Evolutionary conservation across 2,113 vertebrate species (phyloP).

Genomic region (Rostratula benghalensis): DNA sequence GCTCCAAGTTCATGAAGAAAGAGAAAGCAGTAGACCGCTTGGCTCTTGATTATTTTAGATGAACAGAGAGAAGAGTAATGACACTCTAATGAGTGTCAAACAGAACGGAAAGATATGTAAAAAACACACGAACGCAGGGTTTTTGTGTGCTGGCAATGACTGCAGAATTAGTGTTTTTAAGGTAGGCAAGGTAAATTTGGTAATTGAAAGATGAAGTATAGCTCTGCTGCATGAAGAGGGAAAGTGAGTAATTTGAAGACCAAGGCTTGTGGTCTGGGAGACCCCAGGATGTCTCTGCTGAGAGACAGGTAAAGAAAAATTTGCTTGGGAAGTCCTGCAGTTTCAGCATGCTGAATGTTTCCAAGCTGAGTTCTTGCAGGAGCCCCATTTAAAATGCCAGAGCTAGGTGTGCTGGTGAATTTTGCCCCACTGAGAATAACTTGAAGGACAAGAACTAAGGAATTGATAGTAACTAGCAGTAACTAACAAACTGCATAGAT

Average conservation of each 20-base stretch:
- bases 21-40: not conserved
- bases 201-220: not conserved
- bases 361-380: not conserved
- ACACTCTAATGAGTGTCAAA: not conserved
- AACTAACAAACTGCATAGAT: not conserved
- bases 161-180: not conserved
- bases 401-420: not conserved
- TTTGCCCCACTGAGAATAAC: not conserved
- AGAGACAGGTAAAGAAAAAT: not conserved
- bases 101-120: not conserved
- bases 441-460: not conserved
- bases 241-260: not conserved
- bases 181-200: not conserved
- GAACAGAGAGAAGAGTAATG: not conserved
- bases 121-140: accelerated
- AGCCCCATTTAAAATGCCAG: not conserved
- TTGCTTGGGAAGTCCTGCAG: not conserved
- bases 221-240: not conserved
- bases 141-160: not conserved
- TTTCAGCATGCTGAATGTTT: not conserved
- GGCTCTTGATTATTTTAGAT: not conserved
- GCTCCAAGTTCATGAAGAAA: not conserved
- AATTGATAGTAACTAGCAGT: not conserved
- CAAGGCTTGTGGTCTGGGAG: accelerated
- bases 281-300: not conserved